A percentile compares a stretch with the other conserved stretches of the same genome.
phyloP scores from a whole-genome alignment of 2,113 vertebrate genomes.

The Limnothrissa miodon region DNA sequence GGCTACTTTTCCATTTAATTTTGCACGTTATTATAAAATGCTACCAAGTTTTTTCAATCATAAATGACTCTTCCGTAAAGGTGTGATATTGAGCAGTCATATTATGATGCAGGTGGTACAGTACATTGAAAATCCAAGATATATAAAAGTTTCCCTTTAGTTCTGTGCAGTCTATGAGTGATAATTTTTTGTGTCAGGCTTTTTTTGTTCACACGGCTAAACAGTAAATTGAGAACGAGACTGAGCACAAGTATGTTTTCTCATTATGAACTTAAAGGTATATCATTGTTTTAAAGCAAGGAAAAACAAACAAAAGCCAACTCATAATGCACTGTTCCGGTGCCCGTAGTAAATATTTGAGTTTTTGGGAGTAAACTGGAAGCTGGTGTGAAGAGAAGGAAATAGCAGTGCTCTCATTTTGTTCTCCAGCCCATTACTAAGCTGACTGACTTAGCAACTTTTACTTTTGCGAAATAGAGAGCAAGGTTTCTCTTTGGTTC shows the following conservation, averaged over 20 bases:
- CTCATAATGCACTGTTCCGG: neutral
- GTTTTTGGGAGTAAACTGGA: neutral
- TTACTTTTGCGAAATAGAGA: neutral
- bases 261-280: neutral
- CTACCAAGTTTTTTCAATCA: neutral
- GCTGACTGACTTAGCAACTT: neutral
- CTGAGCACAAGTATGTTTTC: neutral
- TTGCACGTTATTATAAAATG: too few species aligned
- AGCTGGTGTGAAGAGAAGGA: neutral
- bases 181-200: neutral
- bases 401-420: neutral
- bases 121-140: neutral
- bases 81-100: neutral
- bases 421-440: neutral
- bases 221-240: neutral
- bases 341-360: neutral
- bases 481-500: neutral
- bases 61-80: neutral
- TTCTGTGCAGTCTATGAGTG: neutral
- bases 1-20: too few species aligned
- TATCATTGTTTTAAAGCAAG: neutral
- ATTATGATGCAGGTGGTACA: neutral
- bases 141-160: neutral
- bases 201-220: neutral
- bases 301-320: neutral